Evolutionary conservation across 2,888 invertebrate species (phyloP), one percentile per base, ranked within the genome.

Genomic region (Lumbricus terrestris): DNA sequence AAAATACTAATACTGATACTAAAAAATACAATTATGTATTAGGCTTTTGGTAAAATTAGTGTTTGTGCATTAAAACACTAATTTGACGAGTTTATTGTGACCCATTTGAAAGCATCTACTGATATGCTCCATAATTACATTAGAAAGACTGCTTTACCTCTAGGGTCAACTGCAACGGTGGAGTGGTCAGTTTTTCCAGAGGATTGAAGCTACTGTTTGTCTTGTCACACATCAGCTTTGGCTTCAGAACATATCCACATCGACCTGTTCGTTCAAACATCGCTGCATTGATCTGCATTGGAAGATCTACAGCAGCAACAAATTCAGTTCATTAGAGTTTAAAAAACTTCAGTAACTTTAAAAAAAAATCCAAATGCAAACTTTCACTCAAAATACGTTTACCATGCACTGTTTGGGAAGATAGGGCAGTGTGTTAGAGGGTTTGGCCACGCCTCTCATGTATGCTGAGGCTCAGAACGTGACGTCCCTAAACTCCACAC

Each of bases 201-300:
- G 98, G 98, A 94, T 98, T 98, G 95, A 98, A 98, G 88, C 97
- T 96, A 92, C 96, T 95, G 93, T 96, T 96, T 91, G 94, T 94
- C 16, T 97, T 96, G 94, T 98, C 97, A 97, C 98, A 97, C 97
- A 98, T 97, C 0, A 98, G 97, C 0, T 96, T 95, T 0, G 98
- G 98, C 93, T 98, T 98, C 92, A 97, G 96, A 5, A 98, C 97
- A 93, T 97, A 98, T 0, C 98, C 98, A 92, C 97, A 97, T 92
- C 96, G 96, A 0, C 97, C 98, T 93, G 97, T 97, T 94, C 97
- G 97, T 94, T 98, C 98, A 94, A 98, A 98, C 97, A 98, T 97
- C 15, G 98, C 97, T 0, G 97, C 97, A 94, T 98, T 98, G 6
- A 98, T 96, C 18, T 98, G 97, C 96, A 98, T 96, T 0, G 97